These are phyloP conservation scores for Drosophila navojoa DNA, from an alignment of 1,140 invertebrate species.

Conservation along the genomic window DNA sequence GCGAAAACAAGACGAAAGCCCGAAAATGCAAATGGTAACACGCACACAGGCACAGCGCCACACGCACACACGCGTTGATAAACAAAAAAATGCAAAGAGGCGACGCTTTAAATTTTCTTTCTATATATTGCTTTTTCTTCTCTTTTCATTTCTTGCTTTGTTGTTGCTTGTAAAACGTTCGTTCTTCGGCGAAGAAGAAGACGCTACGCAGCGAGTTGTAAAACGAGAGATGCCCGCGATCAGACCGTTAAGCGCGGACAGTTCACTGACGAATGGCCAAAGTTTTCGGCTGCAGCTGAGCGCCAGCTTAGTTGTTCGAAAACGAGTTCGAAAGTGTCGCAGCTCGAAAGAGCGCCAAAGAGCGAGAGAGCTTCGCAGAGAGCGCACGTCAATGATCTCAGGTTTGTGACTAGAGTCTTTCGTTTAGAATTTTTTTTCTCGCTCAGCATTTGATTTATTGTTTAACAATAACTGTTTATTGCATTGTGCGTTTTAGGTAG, in stretches of 20 bases:
- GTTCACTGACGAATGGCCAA: conserved; percentile 68
- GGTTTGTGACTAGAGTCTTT: conserved; percentile 31
- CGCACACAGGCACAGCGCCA: conserved; percentile 33
- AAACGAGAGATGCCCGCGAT: conserved; percentile 23
- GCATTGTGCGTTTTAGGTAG: conserved; percentile 58
- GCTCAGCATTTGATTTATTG: conserved; percentile 68
- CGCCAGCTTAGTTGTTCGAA: conserved; percentile 54
- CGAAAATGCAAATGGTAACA: conserved; percentile 72
- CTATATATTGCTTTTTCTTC: background rate
- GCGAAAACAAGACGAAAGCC: conserved; percentile 36
- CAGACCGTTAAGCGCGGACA: conserved; percentile 43
- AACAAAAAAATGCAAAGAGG: conserved; percentile 19
- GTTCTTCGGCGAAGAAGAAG: conserved; percentile 75
- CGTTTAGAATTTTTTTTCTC: conserved; percentile 49
- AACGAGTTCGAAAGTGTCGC: conserved; percentile 59
- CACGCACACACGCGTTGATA: conserved; percentile 6
- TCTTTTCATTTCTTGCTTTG: background rate
- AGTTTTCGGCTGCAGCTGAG: conserved; percentile 52
- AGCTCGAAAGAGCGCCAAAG: conserved; percentile 14
- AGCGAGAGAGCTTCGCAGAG: background rate
- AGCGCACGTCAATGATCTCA: conserved; percentile 18
- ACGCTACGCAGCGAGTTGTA: conserved; percentile 24
- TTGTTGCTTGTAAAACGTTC: conserved; percentile 61
- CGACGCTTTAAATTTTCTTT: background rate
- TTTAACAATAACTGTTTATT: conserved; percentile 74